Evolutionary conservation across 2,888 invertebrate species (phyloP).

Genomic region (Hanleya hanleyi): DNA sequence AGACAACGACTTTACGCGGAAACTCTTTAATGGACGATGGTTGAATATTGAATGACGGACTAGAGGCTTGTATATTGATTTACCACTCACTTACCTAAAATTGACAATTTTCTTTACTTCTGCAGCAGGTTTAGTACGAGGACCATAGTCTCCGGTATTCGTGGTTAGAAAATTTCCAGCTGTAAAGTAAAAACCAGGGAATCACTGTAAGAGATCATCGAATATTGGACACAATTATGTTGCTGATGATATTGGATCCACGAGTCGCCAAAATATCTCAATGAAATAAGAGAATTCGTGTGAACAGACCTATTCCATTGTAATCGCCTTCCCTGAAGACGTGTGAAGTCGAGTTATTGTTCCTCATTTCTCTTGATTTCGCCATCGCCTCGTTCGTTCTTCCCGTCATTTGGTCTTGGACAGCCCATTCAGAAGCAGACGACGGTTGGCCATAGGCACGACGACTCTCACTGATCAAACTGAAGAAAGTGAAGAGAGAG

Average conservation of each 20-base stretch:
- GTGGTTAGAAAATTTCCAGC: constrained; percentile 51
- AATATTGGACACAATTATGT: no score
- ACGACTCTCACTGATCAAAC: constrained; percentile 55
- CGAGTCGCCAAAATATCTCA: no score
- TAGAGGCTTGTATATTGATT: no score
- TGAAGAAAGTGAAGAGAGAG: constrained; percentile 20
- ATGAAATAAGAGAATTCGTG: no score
- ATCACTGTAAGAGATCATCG: no score
- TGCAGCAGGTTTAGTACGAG: constrained; percentile 50
- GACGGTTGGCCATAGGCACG: constrained; percentile 46
- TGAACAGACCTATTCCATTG: constrained; percentile 55
- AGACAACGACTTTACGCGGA: no score
- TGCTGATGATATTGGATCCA: no score
- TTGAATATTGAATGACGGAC: no score
- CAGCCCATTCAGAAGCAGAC: constrained; percentile 16
- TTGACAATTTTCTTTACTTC: neutral
- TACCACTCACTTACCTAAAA: neutral
- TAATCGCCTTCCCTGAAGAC: constrained; percentile 62
- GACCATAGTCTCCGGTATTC: constrained; percentile 51
- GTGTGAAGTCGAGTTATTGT: constrained; percentile 51
- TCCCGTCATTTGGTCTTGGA: neutral
- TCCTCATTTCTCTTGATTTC: constrained; percentile 34
- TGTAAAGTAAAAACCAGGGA: constrained; percentile 34
- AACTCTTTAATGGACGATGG: no score
- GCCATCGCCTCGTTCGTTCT: neutral